A percentile compares a stretch with the other conserved stretches of the same genome.
These are phyloP conservation scores for Gavia stellata DNA, from an alignment of 2,113 vertebrate species.

Conservation along the genomic window DNA sequence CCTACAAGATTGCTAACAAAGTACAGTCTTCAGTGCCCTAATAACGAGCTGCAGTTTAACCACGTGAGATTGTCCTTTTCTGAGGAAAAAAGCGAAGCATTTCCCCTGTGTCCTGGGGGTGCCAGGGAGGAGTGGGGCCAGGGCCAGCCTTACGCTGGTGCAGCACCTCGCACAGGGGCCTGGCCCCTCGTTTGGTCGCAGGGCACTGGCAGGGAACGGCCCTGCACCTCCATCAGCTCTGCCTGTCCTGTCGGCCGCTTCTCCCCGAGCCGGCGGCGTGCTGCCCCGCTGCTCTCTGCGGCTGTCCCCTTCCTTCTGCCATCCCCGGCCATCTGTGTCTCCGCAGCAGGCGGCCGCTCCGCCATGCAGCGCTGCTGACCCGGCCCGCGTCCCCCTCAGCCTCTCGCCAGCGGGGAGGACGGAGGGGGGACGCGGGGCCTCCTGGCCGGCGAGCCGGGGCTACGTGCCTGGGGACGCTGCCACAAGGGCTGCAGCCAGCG, in stretches of 20 bases:
- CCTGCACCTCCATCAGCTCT: background rate
- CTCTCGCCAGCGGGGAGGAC: background rate
- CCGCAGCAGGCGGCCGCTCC: background rate
- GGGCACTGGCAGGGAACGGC: background rate
- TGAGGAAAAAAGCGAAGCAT: background rate
- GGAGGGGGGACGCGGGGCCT: background rate
- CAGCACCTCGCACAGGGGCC: background rate
- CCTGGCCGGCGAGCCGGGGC: background rate
- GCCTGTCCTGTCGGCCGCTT: background rate
- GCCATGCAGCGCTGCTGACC: background rate
- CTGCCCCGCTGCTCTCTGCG: background rate
- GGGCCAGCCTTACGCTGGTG: rapidly evolving
- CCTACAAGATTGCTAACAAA: background rate
- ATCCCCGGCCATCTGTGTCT: slow-evolving; percentile 1
- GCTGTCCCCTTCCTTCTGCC: slow-evolving; percentile 3
- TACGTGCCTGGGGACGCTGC: background rate
- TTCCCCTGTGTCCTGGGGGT: too few species aligned
- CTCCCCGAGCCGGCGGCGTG: background rate
- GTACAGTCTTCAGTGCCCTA: background rate
- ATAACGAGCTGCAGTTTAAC: background rate
- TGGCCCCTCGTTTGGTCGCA: background rate
- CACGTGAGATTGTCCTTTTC: background rate
- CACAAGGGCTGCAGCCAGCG: background rate
- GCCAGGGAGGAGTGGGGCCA: background rate
- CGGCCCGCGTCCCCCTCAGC: background rate